These are phyloP conservation scores for Cuculus canorus DNA, from an alignment of 2,797 vertebrate species.

Conservation along the genomic window DNA sequence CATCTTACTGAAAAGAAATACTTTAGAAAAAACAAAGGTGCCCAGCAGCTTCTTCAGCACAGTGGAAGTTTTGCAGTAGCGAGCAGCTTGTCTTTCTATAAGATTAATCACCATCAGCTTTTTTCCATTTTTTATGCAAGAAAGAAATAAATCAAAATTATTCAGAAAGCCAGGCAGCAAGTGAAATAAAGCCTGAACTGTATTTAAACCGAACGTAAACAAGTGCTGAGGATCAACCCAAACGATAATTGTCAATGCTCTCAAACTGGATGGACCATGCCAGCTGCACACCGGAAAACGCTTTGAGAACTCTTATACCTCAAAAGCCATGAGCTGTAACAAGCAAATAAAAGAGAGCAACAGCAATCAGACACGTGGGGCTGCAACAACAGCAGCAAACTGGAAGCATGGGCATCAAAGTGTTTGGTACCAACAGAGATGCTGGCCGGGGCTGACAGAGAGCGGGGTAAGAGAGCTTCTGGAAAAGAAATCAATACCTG, in stretches of 20 bases:
- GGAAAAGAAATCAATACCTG: constrained; percentile 2
- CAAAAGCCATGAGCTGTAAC: background rate
- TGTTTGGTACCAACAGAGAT: background rate
- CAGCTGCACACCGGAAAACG: background rate
- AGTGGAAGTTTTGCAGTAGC: background rate
- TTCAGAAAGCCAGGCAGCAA: background rate
- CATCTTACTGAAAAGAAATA: background rate
- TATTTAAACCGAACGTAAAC: background rate
- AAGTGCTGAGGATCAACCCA: background rate
- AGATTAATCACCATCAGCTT: background rate
- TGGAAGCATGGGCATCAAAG: background rate
- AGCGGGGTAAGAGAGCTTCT: background rate
- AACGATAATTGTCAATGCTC: background rate
- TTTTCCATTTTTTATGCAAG: background rate
- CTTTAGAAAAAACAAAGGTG: background rate
- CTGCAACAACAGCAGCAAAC: background rate
- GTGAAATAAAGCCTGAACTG: background rate
- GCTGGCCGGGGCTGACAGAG: background rate
- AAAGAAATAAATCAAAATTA: background rate
- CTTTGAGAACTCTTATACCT: background rate
- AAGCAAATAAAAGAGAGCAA: background rate
- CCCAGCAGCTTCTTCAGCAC: background rate
- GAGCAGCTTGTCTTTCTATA: background rate
- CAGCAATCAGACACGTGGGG: background rate
- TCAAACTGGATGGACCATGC: background rate